A percentile compares a stretch with the other conserved stretches of the same genome.
Conservation (phyloP, 2,797 vertebrate species). For the Anniella stebbinsi region DNA sequence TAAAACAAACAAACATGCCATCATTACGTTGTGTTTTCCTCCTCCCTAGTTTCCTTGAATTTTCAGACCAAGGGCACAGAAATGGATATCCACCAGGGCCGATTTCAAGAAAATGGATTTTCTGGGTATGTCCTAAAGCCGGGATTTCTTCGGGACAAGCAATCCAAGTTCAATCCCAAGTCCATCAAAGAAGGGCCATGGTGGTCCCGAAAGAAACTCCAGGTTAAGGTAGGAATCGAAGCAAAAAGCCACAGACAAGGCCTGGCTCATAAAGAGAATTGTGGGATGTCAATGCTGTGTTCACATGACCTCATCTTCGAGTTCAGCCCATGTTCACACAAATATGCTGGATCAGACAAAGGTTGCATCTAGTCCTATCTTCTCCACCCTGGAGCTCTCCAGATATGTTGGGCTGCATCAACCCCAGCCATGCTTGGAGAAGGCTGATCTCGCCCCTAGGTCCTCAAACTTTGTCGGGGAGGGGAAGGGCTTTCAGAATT, state of each 20-base stretch:
- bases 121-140: constrained; percentile 95
- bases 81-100: constrained; percentile 95
- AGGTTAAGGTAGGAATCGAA: constrained; percentile 84
- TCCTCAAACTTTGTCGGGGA: not conserved
- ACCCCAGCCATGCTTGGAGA: no score
- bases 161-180: constrained; percentile 87
- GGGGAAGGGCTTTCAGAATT: no score
- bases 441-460: no score
- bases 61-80: constrained; percentile 92
- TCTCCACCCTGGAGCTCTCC: no score
- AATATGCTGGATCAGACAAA: not conserved
- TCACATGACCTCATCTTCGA: not conserved
- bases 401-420: no score
- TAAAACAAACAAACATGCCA: constrained; percentile 12
- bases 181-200: constrained; percentile 82
- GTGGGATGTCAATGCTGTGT: not conserved
- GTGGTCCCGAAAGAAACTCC: constrained; percentile 83
- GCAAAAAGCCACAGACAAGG: not conserved
- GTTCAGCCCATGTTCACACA: not conserved
- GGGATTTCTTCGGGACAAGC: constrained; percentile 84
- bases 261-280: not conserved
- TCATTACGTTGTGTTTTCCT: constrained; percentile 24
- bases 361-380: not conserved
- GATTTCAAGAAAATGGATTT: constrained; percentile 88
- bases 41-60: constrained; percentile 91